These are phyloP conservation scores for Ditula angustiorana DNA, from an alignment of 2,888 invertebrate genomes.

Conservation along the genomic window DNA sequence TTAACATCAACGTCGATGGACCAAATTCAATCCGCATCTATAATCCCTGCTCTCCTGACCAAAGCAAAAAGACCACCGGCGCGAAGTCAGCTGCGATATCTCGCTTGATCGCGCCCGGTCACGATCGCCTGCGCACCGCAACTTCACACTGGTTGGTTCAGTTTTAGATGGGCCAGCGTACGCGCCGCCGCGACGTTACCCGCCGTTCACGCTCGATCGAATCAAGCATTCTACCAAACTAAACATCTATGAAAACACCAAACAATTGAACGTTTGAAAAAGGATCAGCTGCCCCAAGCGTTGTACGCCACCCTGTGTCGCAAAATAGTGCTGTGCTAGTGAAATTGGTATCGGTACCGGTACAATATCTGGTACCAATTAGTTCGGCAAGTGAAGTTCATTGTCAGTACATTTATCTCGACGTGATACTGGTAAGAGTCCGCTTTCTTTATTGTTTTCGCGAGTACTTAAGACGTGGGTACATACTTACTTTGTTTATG, in stretches of 20 bases:
- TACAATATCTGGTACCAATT: slow-evolving; percentile 63
- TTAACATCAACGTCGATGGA: no score
- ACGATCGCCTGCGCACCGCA: slow-evolving; percentile 56
- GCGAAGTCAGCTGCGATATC: slow-evolving; percentile 54
- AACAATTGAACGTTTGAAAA: neutral
- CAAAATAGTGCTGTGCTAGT: slow-evolving; percentile 58
- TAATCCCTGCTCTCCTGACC: slow-evolving; percentile 18
- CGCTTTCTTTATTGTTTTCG: slow-evolving; percentile 61
- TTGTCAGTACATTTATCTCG: slow-evolving; percentile 71
- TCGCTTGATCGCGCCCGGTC: slow-evolving; percentile 60
- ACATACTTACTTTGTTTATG: slow-evolving; percentile 6
- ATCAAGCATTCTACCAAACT: slow-evolving; percentile 52
- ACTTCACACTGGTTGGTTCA: slow-evolving; percentile 81
- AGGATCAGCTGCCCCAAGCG: neutral
- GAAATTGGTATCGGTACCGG: slow-evolving; percentile 66
- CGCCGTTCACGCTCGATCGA: slow-evolving; percentile 20
- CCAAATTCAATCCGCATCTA: neutral
- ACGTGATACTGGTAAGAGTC: slow-evolving; percentile 70
- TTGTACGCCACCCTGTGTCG: neutral
- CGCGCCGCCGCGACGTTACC: slow-evolving; percentile 60
- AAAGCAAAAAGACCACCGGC: slow-evolving; percentile 34
- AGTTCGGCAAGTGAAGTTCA: slow-evolving; percentile 68
- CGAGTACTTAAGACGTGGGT: slow-evolving; percentile 24
- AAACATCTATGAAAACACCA: slow-evolving; percentile 35
- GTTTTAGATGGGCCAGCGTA: slow-evolving; percentile 75